A percentile compares a stretch with the other conserved stretches of the same genome.
phyloP scores from a whole-genome alignment of 2,888 invertebrate genomes.

The Cabera pusaria region DNA sequence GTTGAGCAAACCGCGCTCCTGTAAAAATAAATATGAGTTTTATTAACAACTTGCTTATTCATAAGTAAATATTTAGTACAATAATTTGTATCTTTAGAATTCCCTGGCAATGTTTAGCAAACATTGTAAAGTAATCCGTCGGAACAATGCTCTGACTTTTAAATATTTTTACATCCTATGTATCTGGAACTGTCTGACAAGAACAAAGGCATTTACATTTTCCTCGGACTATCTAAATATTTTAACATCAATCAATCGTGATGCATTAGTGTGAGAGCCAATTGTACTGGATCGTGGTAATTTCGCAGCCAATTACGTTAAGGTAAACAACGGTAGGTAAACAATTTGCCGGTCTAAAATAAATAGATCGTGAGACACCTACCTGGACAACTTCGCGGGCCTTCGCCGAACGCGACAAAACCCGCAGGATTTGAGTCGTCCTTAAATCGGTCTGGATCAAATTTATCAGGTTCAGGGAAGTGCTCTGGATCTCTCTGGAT shows the following conservation, averaged over 20 bases:
- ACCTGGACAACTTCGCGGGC: slow-evolving; percentile 76
- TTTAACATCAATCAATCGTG: slow-evolving; percentile 41
- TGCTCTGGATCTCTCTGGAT: slow-evolving; percentile 66
- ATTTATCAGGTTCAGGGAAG: slow-evolving; percentile 69
- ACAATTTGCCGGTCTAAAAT: slow-evolving; percentile 22
- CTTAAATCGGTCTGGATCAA: slow-evolving; percentile 66
- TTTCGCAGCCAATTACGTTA: slow-evolving; percentile 25
- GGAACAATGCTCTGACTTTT: slow-evolving; percentile 35
- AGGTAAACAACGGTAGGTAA: slow-evolving; percentile 4
- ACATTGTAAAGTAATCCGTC: slow-evolving; percentile 20
- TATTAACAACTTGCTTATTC: neutral
- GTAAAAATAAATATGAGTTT: slow-evolving; percentile 29
- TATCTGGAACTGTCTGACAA: slow-evolving; percentile 30
- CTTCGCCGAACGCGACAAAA: slow-evolving; percentile 72
- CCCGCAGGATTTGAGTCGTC: slow-evolving; percentile 60
- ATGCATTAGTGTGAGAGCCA: slow-evolving; percentile 43
- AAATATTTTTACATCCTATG: slow-evolving; percentile 38
- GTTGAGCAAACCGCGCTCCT: slow-evolving; percentile 74
- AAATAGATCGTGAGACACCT: slow-evolving; percentile 48
- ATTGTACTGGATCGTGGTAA: slow-evolving; percentile 13
- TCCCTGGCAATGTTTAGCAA: no score
- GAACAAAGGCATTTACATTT: slow-evolving; percentile 39
- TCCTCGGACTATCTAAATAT: slow-evolving; percentile 21
- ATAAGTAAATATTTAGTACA: no score
- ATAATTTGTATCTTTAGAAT: no score